Evolutionary conservation across 2,888 invertebrate species (phyloP), one percentile per base, ranked within the genome.

Genomic region (Polydesmus complanatus): DNA sequence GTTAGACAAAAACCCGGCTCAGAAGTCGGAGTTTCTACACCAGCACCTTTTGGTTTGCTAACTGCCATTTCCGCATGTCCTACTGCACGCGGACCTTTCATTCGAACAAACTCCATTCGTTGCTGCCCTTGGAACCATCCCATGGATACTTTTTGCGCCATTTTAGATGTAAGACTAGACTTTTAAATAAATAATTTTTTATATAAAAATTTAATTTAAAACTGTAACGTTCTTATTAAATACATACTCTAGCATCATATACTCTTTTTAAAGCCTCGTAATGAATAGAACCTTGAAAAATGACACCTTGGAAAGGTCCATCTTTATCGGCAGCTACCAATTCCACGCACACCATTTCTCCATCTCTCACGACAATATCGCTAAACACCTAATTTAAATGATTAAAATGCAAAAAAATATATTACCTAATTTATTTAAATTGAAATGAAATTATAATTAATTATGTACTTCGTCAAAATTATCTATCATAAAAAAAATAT

Each of bases 291-390:
- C 97, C 97, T 62, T 96, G 83, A 76, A 98, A 98, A 69, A 97
- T 86, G 68, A 96, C 96, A 25, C 92, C 90, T 74, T 93, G 92
- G 54, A 88, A 84, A 27, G 83, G 80, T 58, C 84, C 88, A 72
- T 86, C 83, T 66, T 89, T 82, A 71, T 97, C 96, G 50, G 86
- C 83, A 60, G 96, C 97, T 62, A 95, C 89, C 71, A 98, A 78
- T 76, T 98, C 97, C 63, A 98, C 96, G 76, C 96, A 96, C 60
- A 98, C 94, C 88, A 96, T 93, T 78, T 98, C 97, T 0, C 96
- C 96, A 77, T 97, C 97, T 54, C 95, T 82, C 37, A 97, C 94
- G 71, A 94, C 80, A 72, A 97, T 93, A 78, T 98, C 96, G 77
- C 88, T 88, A 80, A 97, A 97, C 8, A 51, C n/a, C 51, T 19